Evolutionary conservation across 2,888 invertebrate species (phyloP).

Genomic region (Drosophila suboccidentalis): DNA sequence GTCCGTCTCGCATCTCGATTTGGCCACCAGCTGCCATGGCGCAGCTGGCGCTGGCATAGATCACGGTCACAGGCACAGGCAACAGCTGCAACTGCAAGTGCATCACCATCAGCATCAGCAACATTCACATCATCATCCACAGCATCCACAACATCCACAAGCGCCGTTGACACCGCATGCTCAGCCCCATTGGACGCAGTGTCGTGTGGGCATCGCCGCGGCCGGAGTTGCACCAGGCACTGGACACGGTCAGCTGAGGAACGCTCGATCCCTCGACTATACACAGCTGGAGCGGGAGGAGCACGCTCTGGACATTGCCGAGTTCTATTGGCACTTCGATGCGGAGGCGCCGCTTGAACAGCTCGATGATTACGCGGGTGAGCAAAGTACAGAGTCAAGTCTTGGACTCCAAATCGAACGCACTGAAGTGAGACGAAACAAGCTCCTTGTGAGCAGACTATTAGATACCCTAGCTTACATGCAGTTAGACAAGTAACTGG

Average conservation of each 20-base stretch:
- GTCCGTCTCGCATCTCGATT: conserved; percentile 87
- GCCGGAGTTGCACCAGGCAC: conserved; percentile 13
- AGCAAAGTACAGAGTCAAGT: conserved; percentile 32
- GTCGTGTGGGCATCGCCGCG: conserved; percentile 56
- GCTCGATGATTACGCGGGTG: conserved; percentile 62
- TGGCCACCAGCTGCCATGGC: conserved; percentile 85
- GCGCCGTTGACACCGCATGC: conserved; percentile 61
- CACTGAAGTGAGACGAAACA: conserved; percentile 40
- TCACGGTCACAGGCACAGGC: conserved; percentile 54
- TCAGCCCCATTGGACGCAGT: conserved; percentile 80
- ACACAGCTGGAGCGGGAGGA: conserved; percentile 82
- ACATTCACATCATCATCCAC: conserved; percentile 1
- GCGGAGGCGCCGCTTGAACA: conserved; percentile 78
- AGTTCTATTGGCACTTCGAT: conserved; percentile 85
- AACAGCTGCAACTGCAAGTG: conserved; percentile 14
- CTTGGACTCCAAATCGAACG: conserved; percentile 17
- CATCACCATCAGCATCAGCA: conserved; percentile 8
- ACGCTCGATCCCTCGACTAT: conserved; percentile 84
- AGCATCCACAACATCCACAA: conserved; percentile 28
- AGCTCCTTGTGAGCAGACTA: not conserved
- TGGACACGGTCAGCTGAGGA: conserved; percentile 77
- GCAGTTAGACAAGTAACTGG: no score
- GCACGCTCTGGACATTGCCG: conserved; percentile 83
- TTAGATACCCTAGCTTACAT: not conserved
- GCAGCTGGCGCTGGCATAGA: conserved; percentile 81